Evolutionary conservation across 2,797 vertebrate species (phyloP).

Genomic region (Lagocephalus sceleratus): DNA sequence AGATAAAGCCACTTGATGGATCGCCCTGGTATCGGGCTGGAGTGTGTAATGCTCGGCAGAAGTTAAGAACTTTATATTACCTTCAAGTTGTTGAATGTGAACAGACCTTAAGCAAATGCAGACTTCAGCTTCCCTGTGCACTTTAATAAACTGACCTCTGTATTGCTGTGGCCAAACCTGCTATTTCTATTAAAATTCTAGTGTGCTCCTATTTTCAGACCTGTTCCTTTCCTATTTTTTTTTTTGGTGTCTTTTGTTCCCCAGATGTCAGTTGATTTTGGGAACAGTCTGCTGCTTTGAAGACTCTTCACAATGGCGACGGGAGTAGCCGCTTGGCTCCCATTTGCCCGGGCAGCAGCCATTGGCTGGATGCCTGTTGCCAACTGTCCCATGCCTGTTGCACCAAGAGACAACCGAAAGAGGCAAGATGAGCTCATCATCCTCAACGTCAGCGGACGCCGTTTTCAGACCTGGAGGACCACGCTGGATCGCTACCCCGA

Average conservation of each 20-base stretch:
- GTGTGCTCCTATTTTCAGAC: conserved; percentile 17
- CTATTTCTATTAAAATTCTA: background rate
- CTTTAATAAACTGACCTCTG: no score
- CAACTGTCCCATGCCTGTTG: conserved; percentile 94
- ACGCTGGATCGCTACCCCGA: conserved; percentile 96
- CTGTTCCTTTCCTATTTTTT: conserved; percentile 22
- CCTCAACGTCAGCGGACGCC: conserved; percentile 92
- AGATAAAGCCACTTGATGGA: background rate
- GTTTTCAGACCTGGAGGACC: conserved; percentile 97
- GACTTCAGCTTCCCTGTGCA: background rate
- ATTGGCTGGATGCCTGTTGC: conserved; percentile 99
- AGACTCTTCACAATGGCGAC: conserved; percentile 83
- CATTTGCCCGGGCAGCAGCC: conserved; percentile 94
- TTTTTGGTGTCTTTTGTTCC: conserved; percentile 18
- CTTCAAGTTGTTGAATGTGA: background rate
- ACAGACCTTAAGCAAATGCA: background rate
- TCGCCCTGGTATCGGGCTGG: background rate
- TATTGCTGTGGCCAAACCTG: background rate
- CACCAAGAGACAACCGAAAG: conserved; percentile 88
- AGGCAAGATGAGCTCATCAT: conserved; percentile 92
- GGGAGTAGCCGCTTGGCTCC: conserved; percentile 95
- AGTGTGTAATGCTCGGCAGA: background rate
- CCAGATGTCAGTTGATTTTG: conserved; percentile 79
- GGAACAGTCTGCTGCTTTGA: conserved; percentile 41
- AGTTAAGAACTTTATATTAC: background rate